Percentiles rank a stretch among this genome's conserved stretches.
phyloP scores from a whole-genome alignment of 1,140 invertebrate genomes.

The Matsumurasca onukii region DNA sequence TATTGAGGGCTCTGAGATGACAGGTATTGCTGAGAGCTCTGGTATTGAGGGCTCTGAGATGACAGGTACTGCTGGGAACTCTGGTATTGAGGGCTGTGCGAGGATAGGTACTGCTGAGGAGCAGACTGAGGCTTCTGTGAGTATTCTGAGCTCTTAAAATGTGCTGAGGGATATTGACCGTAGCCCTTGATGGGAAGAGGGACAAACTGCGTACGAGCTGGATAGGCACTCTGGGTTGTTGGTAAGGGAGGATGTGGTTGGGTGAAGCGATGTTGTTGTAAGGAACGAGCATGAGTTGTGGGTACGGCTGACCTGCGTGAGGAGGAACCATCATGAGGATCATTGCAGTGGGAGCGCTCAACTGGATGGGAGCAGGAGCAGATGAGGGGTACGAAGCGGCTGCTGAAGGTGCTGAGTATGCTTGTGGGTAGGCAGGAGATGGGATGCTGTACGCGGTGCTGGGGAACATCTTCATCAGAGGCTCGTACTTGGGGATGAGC shows the following conservation, averaged over 20 bases:
- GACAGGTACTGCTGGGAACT: not conserved
- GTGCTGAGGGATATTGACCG: conserved; percentile 9
- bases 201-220: conserved; percentile 9
- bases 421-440: not conserved
- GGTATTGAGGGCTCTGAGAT: not conserved
- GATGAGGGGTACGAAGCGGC: not conserved
- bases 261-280: not conserved
- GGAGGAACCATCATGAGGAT: conserved; percentile 17
- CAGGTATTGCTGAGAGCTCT: not conserved
- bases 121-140: conserved; percentile 5
- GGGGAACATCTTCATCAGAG: not conserved
- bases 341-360: conserved; percentile 4
- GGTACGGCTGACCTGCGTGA: conserved; percentile 8
- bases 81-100: not conserved
- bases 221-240: not conserved
- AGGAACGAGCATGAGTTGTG: not conserved
- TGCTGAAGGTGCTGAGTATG: not conserved
- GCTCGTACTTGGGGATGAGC: not conserved
- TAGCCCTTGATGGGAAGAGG: conserved; percentile 4
- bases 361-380: not conserved
- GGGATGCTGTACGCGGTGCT: not conserved
- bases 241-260: conserved; percentile 6
- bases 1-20: not conserved
- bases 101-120: not conserved
- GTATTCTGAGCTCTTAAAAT: not conserved